Evolutionary conservation across 2,888 invertebrate species (phyloP), one percentile per base, ranked within the genome.

Genomic region (Caenorhabditis angaria): DNA sequence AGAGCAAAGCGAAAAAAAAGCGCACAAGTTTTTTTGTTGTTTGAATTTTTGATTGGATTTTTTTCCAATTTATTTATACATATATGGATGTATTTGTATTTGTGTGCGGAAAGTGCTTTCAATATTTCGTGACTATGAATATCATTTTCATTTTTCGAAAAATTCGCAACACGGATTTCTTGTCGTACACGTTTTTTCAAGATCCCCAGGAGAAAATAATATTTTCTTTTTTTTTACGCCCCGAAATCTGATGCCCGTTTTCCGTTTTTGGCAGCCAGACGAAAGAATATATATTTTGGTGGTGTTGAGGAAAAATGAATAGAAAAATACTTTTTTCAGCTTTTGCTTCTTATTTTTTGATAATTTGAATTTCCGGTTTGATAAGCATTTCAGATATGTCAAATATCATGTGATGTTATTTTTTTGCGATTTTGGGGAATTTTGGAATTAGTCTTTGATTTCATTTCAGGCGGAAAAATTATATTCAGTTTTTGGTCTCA

Each of bases 281-380:
- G n/a, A n/a, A n/a, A n/a, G n/a, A n/a, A n/a, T n/a, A n/a, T n/a
- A n/a, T n/a, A 18, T 14, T 41, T 41, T 41, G 41, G 41, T 41
- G 18, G 41, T 41, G 14, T 12, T 5, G 3, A 12, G 2, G 14
- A 41, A 41, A 41, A 41, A 41, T 18, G 18, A 41, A 6, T 12
- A 41, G 18, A 14, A 41, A 18, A 41, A 18, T 41, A 18, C 14
- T 3, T 18, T 41, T 41, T 41, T 41, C 10, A 41, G 41, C 41
- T 18, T 41, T 10, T 41, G n/a, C n/a, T n/a, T n/a, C 18, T 14
- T 41, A 3, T 32, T 32, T 5, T 32, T 32, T 32, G 32, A 32
- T 32, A 41, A 41, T 18, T 41, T 18, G 41, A 41, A 41, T 41
- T 41, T 41, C 41, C 41, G 41, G 14, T 41, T 18, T 62, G 54